A percentile compares a stretch with the other conserved stretches of the same genome.
Conservation (phyloP, 2,888 invertebrate species). For the Athalia circularis region DNA sequence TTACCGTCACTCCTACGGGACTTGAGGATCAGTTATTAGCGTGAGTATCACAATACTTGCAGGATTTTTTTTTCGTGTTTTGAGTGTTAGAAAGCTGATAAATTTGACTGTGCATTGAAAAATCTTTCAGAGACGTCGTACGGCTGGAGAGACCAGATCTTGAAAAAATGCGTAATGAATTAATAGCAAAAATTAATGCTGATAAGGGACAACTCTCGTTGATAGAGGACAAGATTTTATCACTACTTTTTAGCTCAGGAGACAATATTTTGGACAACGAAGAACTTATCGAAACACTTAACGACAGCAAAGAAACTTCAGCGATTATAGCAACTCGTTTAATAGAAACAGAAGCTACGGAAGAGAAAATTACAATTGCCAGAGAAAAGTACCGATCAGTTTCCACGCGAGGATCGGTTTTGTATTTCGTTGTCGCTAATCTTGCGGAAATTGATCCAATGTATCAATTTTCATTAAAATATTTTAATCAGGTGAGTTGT, state of each 20-base stretch:
- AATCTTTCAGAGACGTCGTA: conserved; percentile 84
- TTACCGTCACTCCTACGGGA: conserved; percentile 92
- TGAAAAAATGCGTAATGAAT: conserved; percentile 87
- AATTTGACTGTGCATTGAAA: background rate
- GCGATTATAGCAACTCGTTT: conserved; percentile 92
- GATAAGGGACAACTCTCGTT: conserved; percentile 89
- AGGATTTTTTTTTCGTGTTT: conserved; percentile 3
- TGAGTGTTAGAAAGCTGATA: background rate
- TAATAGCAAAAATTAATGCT: conserved; percentile 89
- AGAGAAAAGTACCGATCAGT: conserved; percentile 91
- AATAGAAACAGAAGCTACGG: conserved; percentile 90
- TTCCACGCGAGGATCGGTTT: conserved; percentile 90
- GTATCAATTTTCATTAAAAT: conserved; percentile 96
- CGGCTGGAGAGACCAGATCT: conserved; percentile 92
- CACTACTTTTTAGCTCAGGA: conserved; percentile 86
- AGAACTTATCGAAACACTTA: conserved; percentile 91
- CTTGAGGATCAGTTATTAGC: conserved; percentile 94
- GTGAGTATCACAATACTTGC: conserved; percentile 77
- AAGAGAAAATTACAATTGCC: conserved; percentile 89
- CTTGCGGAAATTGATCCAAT: conserved; percentile 94
- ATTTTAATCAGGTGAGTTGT: conserved; percentile 81
- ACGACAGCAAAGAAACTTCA: conserved; percentile 94
- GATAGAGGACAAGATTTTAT: conserved; percentile 93
- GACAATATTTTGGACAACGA: conserved; percentile 96
- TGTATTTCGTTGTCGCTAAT: conserved; percentile 93